phyloP scores from a whole-genome alignment of 23 tunicate species.

The Styela clava region DNA sequence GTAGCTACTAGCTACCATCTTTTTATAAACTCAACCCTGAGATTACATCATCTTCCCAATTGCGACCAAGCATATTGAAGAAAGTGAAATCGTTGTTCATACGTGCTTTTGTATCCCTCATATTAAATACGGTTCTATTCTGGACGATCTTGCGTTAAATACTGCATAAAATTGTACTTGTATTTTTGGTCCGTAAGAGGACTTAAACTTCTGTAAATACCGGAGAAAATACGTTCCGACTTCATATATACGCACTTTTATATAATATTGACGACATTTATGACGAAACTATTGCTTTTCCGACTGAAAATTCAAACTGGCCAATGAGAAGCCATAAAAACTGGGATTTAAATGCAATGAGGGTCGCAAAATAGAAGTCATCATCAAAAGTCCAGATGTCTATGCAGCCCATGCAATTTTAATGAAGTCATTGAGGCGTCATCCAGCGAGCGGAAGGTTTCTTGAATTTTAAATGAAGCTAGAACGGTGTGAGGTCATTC shows the following conservation, averaged over 20 bases:
- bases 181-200: no score
- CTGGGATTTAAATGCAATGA: conserved; percentile 13
- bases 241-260: neutral
- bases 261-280: neutral
- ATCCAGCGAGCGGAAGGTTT: neutral
- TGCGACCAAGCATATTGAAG: no score
- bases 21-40: no score
- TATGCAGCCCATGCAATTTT: conserved; percentile 32
- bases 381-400: conserved; percentile 30
- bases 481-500: no score
- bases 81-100: no score
- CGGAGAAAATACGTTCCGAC: neutral
- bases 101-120: no score
- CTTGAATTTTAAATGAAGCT: neutral
- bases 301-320: neutral
- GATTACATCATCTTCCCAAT: no score
- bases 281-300: conserved; percentile 6
- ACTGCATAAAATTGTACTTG: no score
- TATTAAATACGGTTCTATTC: no score
- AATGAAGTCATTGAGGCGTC: conserved; percentile 16
- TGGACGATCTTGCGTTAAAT: no score
- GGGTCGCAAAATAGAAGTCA: neutral
- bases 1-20: no score
- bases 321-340: neutral
- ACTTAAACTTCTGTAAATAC: no score